Percentiles rank a stretch among this genome's conserved stretches.
Evolutionary conservation across 2,113 vertebrate species (phyloP).

Genomic region (Leptodactylus fuscus): DNA sequence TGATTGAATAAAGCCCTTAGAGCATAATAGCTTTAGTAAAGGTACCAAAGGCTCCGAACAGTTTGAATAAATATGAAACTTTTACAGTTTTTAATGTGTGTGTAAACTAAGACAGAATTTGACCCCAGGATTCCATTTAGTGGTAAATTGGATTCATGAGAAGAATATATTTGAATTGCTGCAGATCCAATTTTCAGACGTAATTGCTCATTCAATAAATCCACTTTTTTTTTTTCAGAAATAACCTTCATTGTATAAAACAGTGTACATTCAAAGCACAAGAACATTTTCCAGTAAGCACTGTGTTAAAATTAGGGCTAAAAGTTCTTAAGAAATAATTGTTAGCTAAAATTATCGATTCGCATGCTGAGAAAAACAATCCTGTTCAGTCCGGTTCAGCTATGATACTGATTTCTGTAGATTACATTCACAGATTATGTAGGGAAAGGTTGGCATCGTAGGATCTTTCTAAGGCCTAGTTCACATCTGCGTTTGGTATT

Average conservation of each 20-base stretch:
- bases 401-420: slow-evolving; percentile 8
- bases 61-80: slow-evolving; percentile 42
- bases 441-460: neutral
- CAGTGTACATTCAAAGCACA: slow-evolving; percentile 20
- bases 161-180: slow-evolving; percentile 40
- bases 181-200: slow-evolving; percentile 38
- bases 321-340: slow-evolving; percentile 32
- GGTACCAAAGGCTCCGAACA: slow-evolving; percentile 29
- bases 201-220: slow-evolving; percentile 51
- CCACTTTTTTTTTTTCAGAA: slow-evolving; percentile 11
- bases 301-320: slow-evolving; percentile 32
- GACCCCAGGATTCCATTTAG: slow-evolving; percentile 44
- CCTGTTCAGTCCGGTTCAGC: neutral
- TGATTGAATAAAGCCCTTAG: slow-evolving; percentile 47
- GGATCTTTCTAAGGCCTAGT: too few relatives aligned
- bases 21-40: slow-evolving; percentile 49
- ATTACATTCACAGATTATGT: neutral
- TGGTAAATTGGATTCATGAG: slow-evolving; percentile 48
- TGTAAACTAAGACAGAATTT: slow-evolving; percentile 50
- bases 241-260: slow-evolving; percentile 35
- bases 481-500: too few relatives aligned
- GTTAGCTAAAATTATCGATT: slow-evolving; percentile 37
- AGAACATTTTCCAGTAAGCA: slow-evolving; percentile 27
- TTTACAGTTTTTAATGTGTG: slow-evolving; percentile 49
- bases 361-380: slow-evolving; percentile 6